Evolutionary conservation across 2,113 vertebrate genomes (phyloP).

Genomic region (Gambusia holbrooki): DNA sequence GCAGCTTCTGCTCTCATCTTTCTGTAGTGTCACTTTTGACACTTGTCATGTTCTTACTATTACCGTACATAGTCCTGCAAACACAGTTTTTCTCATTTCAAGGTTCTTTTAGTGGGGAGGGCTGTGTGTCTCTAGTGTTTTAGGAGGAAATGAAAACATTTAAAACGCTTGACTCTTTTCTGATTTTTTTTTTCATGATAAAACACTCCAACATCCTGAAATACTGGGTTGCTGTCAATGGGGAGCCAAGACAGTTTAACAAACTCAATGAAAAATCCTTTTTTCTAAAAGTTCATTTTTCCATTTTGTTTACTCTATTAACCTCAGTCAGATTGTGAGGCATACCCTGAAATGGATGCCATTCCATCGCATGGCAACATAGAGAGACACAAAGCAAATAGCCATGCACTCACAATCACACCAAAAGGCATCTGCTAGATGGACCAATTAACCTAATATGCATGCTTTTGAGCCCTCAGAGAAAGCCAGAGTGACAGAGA

Average conservation of each 20-base stretch:
- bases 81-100: conserved; percentile 24
- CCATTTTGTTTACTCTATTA: neutral
- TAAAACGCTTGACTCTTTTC: conserved; percentile 5
- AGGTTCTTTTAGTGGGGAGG: conserved; percentile 2
- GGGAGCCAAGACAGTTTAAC: neutral
- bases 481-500: neutral
- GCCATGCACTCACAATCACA: neutral
- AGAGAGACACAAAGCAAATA: too few relatives aligned
- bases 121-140: conserved; percentile 20
- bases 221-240: neutral
- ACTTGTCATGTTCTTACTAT: conserved; percentile 64
- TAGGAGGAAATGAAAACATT: conserved; percentile 18
- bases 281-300: neutral
- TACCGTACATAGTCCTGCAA: conserved; percentile 22
- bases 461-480: neutral
- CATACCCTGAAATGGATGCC: too few relatives aligned
- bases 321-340: neutral
- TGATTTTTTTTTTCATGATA: conserved; percentile 2
- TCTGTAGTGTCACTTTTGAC: conserved; percentile 63
- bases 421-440: neutral
- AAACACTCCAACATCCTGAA: neutral
- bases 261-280: neutral
- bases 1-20: conserved; percentile 60
- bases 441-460: neutral
- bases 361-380: too few relatives aligned